Percentiles rank a stretch among this genome's conserved stretches.
Evolutionary conservation across 2,888 invertebrate species (phyloP).

Genomic region (Tetragonisca angustula): DNA sequence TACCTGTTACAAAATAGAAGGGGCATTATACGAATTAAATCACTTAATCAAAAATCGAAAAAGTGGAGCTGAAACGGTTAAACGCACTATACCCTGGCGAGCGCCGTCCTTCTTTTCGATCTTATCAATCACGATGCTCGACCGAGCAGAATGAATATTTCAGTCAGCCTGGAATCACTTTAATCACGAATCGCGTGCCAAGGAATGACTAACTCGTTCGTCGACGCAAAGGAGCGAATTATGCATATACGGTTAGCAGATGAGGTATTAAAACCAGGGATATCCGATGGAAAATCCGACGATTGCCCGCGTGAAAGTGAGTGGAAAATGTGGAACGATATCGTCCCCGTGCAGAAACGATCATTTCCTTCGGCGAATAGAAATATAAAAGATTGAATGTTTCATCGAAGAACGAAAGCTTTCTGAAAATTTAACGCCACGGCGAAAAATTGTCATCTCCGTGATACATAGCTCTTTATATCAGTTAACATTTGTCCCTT

Average conservation of each 20-base stretch:
- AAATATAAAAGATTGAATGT: not conserved
- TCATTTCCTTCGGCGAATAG: not conserved
- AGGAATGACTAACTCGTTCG: slow-evolving; percentile 29
- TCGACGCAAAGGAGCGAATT: slow-evolving; percentile 10
- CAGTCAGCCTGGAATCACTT: slow-evolving; percentile 24
- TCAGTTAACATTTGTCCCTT: not conserved
- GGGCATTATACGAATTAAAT: no score
- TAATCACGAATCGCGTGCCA: slow-evolving; percentile 50
- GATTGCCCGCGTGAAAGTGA: no score
- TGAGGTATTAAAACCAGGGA: not conserved
- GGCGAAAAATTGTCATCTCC: not conserved
- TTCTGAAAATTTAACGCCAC: not conserved
- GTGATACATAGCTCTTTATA: not conserved
- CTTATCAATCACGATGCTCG: slow-evolving; percentile 30
- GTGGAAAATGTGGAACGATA: not conserved
- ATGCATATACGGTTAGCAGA: not conserved
- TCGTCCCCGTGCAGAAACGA: not conserved
- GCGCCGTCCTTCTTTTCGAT: slow-evolving; percentile 10
- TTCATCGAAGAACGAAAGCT: not conserved
- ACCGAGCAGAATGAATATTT: slow-evolving; percentile 39
- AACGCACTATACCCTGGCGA: not conserved
- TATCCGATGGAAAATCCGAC: not conserved
- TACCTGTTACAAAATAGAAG: no score
- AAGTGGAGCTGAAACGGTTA: not conserved
- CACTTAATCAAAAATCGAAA: no score